A percentile compares a stretch with the other conserved stretches of the same genome.
Conservation (phyloP, 2,113 vertebrate genomes). For the Triplophysa dalaica region DNA sequence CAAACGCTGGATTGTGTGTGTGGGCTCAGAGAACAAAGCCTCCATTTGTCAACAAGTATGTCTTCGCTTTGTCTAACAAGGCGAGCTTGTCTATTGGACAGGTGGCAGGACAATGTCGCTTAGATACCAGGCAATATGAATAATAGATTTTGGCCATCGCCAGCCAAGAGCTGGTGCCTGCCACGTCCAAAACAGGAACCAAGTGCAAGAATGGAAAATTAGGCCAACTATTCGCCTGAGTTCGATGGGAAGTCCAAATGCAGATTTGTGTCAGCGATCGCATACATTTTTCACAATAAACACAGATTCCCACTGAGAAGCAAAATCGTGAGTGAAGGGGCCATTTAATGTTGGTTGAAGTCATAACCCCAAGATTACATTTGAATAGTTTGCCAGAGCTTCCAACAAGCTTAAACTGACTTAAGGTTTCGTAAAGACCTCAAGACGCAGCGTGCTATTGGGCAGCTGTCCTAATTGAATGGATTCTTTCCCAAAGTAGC, state of each 20-base stretch:
- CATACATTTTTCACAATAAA: constrained; percentile 22
- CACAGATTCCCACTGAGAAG: constrained; percentile 29
- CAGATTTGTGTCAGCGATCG: neutral
- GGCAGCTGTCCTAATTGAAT: constrained; percentile 59
- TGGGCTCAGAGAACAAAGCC: constrained; percentile 88
- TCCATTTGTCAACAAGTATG: constrained; percentile 86
- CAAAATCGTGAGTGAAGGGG: neutral
- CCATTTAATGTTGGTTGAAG: neutral
- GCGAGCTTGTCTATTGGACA: constrained; percentile 93
- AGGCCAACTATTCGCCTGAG: constrained; percentile 82
- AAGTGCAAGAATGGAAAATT: constrained; percentile 68
- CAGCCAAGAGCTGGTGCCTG: constrained; percentile 92
- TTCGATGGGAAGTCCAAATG: constrained; percentile 70
- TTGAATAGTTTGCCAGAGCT: constrained; percentile 9
- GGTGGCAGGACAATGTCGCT: constrained; percentile 93
- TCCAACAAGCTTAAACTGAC: constrained; percentile 18
- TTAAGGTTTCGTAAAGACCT: constrained; percentile 21
- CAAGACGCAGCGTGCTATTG: constrained; percentile 51
- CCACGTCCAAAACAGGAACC: constrained; percentile 88
- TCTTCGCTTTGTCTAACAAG: constrained; percentile 92
- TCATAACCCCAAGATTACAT: constrained; percentile 7
- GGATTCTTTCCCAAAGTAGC: constrained; percentile 38
- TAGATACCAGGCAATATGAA: constrained; percentile 96
- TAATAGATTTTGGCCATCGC: constrained; percentile 92
- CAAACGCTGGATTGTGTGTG: constrained; percentile 63